Percentiles rank a stretch among this genome's conserved stretches.
These are phyloP conservation scores for Callipepla californica DNA, from an alignment of 2,113 vertebrate species.

Conservation along the genomic window DNA sequence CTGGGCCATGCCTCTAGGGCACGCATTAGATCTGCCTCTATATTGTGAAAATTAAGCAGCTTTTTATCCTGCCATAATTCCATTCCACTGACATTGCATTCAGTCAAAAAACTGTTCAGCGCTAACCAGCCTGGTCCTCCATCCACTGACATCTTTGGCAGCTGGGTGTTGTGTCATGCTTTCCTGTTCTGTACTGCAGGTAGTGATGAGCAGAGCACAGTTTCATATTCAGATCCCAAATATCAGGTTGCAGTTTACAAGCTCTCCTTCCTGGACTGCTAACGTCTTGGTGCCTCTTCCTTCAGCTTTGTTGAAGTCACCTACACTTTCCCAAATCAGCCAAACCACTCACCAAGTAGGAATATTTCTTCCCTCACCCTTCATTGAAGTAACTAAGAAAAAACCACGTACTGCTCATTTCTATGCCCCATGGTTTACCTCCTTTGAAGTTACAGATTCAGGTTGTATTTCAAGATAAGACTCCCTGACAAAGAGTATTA, in stretches of 20 bases:
- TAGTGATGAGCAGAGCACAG: neutral
- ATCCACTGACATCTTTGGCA: neutral
- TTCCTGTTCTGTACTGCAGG: neutral
- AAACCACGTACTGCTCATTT: neutral
- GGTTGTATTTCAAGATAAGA: neutral
- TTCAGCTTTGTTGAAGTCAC: neutral
- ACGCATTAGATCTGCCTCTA: neutral
- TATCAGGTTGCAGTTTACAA: neutral
- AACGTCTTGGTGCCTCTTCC: rapidly evolving
- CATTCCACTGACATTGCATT: neutral
- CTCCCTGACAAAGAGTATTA: neutral
- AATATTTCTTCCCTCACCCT: neutral
- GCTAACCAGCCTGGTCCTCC: neutral
- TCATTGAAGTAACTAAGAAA: neutral
- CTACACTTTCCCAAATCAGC: neutral
- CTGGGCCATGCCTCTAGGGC: neutral
- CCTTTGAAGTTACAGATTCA: neutral
- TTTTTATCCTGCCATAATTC: slow-evolving; percentile 3
- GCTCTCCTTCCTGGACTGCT: neutral
- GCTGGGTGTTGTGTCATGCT: neutral
- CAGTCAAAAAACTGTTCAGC: slow-evolving; percentile 25
- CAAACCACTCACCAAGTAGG: neutral
- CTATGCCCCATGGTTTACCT: neutral
- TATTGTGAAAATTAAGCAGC: slow-evolving; percentile 46
- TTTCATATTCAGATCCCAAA: neutral